These are phyloP conservation scores for Tiliacea citrago DNA, from an alignment of 2,888 invertebrate genomes.

Conservation along the genomic window DNA sequence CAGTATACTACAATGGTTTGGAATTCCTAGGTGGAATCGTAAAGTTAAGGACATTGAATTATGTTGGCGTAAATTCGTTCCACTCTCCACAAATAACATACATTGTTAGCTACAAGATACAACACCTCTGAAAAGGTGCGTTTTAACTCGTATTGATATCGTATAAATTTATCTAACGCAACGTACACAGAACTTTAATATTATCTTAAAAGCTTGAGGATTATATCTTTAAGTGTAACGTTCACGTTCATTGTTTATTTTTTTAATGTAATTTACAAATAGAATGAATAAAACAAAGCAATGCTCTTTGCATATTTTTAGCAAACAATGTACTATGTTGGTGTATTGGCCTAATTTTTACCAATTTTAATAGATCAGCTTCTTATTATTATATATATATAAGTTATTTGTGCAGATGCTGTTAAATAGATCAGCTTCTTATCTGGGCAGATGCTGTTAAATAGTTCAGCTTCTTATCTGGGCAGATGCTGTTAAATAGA, in stretches of 20 bases:
- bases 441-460: no score
- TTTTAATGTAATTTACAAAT: not conserved
- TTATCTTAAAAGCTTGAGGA: not conserved
- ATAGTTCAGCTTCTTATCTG: no score
- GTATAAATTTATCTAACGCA: not conserved
- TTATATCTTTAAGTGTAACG: not conserved
- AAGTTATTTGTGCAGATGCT: not conserved
- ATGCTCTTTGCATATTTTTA: not conserved
- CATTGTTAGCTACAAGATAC: not conserved
- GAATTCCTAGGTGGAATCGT: conserved; percentile 10
- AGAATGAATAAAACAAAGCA: not conserved
- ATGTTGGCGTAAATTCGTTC: not conserved
- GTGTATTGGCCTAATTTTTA: not conserved
- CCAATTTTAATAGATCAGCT: not conserved
- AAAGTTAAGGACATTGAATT: not conserved
- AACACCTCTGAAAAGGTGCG: not conserved
- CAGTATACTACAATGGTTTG: not conserved
- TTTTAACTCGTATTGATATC: not conserved
- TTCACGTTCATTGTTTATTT: not conserved
- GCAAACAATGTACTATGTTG: not conserved
- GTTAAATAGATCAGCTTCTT: not conserved
- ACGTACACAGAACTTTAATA: no score
- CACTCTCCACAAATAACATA: no score
- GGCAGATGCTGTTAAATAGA: no score
- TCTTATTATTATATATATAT: no score